Base-by-base conservation (phyloP, 2,113 vertebrate species). In the Mellivora capensis region DNA sequence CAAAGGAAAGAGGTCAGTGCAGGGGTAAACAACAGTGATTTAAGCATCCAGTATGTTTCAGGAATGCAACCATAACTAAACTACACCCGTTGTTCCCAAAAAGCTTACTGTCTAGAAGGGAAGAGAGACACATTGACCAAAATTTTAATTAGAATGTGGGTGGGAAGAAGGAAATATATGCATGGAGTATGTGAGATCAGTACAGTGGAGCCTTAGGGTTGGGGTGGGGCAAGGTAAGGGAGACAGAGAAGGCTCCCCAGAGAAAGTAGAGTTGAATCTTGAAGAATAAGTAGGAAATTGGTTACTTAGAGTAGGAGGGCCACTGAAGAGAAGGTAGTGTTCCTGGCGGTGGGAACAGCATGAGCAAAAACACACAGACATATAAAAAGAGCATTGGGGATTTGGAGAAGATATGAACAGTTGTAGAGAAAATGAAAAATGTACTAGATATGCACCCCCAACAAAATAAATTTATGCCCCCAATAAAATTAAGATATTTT, bases 71-170 rank as follows among this genome's bases (percentile, higher is more conserved):
- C 6, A 3, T 39, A 61, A 39, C 44, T 20, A 15, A 44, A 37
- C 74, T 1, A 18, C 57, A 47, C 20, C 27, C 54, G 12, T 9
- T n/a, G 5, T 27, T 76, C 61, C 91, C 80, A 9, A 17, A 85
- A 91, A 87, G 52, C 25, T 84, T 90, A 59, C 83, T 93, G 81
- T 91, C 91, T 97, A 83, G 86, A 83, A 94, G 91, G 86, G 86
- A 91, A 90, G 77, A 93, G 83, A 89, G 52, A 85, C 54, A 81
- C 2, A 6, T 2, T 6, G n/a, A 9, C 3, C 31, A 14, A 11
- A 17, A 12, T 27, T 93, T 37, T 31, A 34, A 59, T 54, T 84
- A 23, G 42, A 88, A 54, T 23, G 3, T 1, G 39, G 37, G 47
- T 37, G 31, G 39, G 6, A 86, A 71, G 57, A 59, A 52, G 21